Base-by-base conservation (phyloP, 2,113 vertebrate species). In the Nycticorax nycticorax region DNA sequence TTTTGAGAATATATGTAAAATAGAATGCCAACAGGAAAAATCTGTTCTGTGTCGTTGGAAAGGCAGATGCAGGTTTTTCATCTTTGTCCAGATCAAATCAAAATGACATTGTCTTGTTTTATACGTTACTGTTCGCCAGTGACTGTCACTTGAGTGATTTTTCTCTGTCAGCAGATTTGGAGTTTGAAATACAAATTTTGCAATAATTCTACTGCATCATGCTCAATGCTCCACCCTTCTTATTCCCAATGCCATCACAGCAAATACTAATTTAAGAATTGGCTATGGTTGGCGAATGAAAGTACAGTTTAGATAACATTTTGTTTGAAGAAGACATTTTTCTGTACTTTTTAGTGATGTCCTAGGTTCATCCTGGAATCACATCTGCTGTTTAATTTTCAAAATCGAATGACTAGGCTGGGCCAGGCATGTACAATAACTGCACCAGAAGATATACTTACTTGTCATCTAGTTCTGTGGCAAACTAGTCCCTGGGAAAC, bases 1-100 rank as follows among this genome's bases (percentile, higher is more conserved):
- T 87, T 96, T 95, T 77, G 69, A 87, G 91, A 95, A 89, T 97
- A 90, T 92, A 93, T 88, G 92, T 91, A 95, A 88, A 97, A 43
- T 45, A 88, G 77, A 94, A 93, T 81, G 88, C 83, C 94, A 97
- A 71, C n/a, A 93, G 93, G 89, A 96, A 91, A 82, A 92, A 95
- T 89, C 93, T 97, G 88, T 91, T 96, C 67, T 89, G 48, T 96
- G 91, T 95, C 88, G 60, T n/a, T 83, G 77, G 41, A 93, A 94
- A 91, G 77, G 77, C 85, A 95, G 89, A 88, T 83, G 69, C 48
- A 91, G 77, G 71, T 89, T 96, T 94, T 97, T 89, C 56, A 39
- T 85, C 86, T 95, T 91, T 66, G 55, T 82, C 87, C 87, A 79
- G 85, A 94, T 81, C 82, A 94, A 97, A 97, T 97, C 83, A 95